Evolutionary conservation across 2,888 invertebrate species (phyloP).

Genomic region (Phaonia tiefii): DNA sequence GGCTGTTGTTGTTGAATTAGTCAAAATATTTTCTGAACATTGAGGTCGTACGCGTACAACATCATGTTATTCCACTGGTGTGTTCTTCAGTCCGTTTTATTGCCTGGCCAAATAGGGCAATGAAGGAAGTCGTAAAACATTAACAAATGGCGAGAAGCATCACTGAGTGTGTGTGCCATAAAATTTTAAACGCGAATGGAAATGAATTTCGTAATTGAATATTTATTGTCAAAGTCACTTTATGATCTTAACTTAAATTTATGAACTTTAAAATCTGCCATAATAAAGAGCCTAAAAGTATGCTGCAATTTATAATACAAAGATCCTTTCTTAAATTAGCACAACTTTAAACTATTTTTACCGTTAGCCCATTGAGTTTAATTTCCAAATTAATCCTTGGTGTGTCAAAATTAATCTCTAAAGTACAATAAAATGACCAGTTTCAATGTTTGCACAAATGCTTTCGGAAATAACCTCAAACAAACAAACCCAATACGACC

Average conservation of each 20-base stretch:
- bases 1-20: slow-evolving; percentile 18
- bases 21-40: slow-evolving; percentile 5
- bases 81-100: neutral
- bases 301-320: neutral
- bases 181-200: neutral
- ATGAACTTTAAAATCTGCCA: no score
- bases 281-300: neutral
- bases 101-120: neutral
- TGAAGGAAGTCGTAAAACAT: slow-evolving; percentile 31
- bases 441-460: slow-evolving; percentile 2
- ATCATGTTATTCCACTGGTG: slow-evolving; percentile 5
- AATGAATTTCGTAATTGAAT: slow-evolving; percentile 11
- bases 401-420: slow-evolving; percentile 19
- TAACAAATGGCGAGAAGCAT: neutral
- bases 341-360: neutral
- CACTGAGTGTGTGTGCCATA: slow-evolving; percentile 2
- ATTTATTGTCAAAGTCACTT: slow-evolving; percentile 26
- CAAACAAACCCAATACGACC: slow-evolving; percentile 1
- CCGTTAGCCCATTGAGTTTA: slow-evolving; percentile 4
- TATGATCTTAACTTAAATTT: no score
- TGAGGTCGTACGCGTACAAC: neutral
- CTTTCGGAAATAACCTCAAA: slow-evolving; percentile 1
- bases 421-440: slow-evolving; percentile 18
- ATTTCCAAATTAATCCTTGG: slow-evolving; percentile 19
- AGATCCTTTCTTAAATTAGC: neutral